These are phyloP conservation scores for Platichthys flesus DNA, from an alignment of 2,113 vertebrate genomes.

Conservation along the genomic window DNA sequence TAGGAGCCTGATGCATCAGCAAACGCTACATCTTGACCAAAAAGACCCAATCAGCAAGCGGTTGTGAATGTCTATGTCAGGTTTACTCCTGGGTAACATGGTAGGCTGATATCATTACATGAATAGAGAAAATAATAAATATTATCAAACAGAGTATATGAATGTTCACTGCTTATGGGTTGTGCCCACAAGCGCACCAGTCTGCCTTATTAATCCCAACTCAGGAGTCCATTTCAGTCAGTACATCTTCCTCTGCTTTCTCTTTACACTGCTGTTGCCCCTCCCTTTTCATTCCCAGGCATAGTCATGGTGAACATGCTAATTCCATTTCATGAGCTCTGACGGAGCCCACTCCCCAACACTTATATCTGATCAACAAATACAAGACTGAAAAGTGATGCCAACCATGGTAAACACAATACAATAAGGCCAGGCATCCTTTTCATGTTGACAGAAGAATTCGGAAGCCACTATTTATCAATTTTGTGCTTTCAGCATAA, in stretches of 20 bases:
- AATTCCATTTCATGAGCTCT: constrained; percentile 95
- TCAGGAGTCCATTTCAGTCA: constrained; percentile 45
- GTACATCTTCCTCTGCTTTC: constrained; percentile 6
- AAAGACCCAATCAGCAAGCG: no score
- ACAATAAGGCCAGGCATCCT: background rate
- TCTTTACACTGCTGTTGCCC: background rate
- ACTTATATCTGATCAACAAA: constrained; percentile 99
- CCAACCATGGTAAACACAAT: background rate
- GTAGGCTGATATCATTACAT: constrained; percentile 28
- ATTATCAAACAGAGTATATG: constrained; percentile 37
- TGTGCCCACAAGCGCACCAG: constrained; percentile 15
- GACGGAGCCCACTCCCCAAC: constrained; percentile 91
- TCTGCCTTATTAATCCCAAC: constrained; percentile 48
- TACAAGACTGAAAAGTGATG: constrained; percentile 85
- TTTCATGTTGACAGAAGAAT: background rate
- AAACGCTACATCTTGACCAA: no score
- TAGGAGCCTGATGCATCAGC: no score
- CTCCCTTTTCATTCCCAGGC: constrained; percentile 47
- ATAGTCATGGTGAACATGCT: constrained; percentile 91
- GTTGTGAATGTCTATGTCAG: no score
- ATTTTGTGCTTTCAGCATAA: background rate
- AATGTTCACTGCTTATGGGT: constrained; percentile 44
- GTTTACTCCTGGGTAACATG: background rate
- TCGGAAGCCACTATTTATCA: background rate
- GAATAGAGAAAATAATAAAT: constrained; percentile 27